Evolutionary conservation across 2,888 invertebrate genomes (phyloP), one percentile per base, ranked within the genome.

Genomic region (Lysandra coridon): DNA sequence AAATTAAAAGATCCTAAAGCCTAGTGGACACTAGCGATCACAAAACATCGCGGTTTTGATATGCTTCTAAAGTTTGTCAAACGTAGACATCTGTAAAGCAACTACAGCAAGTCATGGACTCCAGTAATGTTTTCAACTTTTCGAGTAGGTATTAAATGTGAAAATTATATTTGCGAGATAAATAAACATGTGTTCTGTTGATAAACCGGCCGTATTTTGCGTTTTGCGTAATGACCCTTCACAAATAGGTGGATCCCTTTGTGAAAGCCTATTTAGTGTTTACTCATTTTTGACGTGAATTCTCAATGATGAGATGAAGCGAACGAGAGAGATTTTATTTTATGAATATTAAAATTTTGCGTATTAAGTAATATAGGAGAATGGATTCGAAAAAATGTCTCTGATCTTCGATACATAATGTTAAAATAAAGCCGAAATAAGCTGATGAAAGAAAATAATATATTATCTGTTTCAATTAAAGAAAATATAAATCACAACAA

Each of bases 231-330:
- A 49, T 49, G 75, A 49, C 75, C 75, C 75, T 75, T 44, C 49
- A 75, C 75, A 75, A 75, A 75, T 75, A 75, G 69, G 69, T 17
- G 69, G 37, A 69, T 49, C 75, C 44, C 49, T 75, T 75, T 75
- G 75, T 75, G 30, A 49, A 30, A 23, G 44, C 75, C 23, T 75
- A 49, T 75, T 75, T 69, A 69, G 69, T 69, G 69, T 69, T 69
- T 69, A 69, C 75, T 44, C 75, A 75, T 44, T 75, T 75, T 75
- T 30, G 12, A 75, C 44, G 49, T 75, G 49, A 75, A 49, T 74
- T 74, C n/a, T 30, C 64, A 64, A n/a, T 44, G 74, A 74, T 44
- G 49, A 23, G 0, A 75, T 44, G 75, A 12, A 44, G 44, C 44
- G 30, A 30, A 49, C 49, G 49, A 4, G 30, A 44, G 49, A n/a